These are phyloP conservation scores for Myotis davidii DNA, from an alignment of 2,113 vertebrate genomes.

Conservation along the genomic window DNA sequence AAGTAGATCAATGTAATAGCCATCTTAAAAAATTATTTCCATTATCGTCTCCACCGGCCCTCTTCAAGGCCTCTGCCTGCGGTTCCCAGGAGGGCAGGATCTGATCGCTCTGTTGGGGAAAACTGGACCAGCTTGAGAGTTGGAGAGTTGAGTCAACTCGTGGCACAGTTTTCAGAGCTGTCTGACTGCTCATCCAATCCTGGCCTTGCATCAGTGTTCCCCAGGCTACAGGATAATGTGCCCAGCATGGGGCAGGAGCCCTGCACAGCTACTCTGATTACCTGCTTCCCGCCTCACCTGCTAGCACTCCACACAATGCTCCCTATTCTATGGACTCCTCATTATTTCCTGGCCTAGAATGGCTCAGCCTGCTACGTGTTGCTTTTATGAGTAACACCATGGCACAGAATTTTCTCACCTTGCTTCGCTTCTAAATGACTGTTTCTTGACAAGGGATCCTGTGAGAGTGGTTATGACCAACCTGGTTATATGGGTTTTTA, in stretches of 20 bases:
- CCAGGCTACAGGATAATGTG: not conserved
- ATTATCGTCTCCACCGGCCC: not conserved
- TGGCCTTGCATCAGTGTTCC: not conserved
- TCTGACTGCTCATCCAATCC: not conserved
- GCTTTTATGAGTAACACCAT: not conserved
- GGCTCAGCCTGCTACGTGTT: not conserved
- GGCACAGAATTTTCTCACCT: not conserved
- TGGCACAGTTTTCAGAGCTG: not conserved
- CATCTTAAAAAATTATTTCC: constrained; percentile 44
- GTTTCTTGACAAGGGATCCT: not conserved
- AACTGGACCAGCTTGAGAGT: not conserved
- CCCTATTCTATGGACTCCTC: not conserved
- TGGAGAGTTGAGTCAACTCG: not conserved
- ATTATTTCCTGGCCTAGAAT: not conserved
- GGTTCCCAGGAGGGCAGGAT: not conserved
- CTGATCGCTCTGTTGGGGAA: not conserved
- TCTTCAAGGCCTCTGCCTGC: not conserved
- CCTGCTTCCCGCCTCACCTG: not conserved
- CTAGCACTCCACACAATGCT: not conserved
- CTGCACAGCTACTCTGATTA: not conserved
- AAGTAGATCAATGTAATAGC: constrained; percentile 55
- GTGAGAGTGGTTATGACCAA: not conserved
- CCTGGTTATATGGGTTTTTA: not conserved
- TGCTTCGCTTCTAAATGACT: not conserved
- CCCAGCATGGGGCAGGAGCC: not conserved